Percentiles rank a stretch among this genome's conserved stretches.
These are phyloP conservation scores for Trachymyrmex septentrionalis DNA, from an alignment of 1,140 invertebrate genomes.

Conservation along the genomic window DNA sequence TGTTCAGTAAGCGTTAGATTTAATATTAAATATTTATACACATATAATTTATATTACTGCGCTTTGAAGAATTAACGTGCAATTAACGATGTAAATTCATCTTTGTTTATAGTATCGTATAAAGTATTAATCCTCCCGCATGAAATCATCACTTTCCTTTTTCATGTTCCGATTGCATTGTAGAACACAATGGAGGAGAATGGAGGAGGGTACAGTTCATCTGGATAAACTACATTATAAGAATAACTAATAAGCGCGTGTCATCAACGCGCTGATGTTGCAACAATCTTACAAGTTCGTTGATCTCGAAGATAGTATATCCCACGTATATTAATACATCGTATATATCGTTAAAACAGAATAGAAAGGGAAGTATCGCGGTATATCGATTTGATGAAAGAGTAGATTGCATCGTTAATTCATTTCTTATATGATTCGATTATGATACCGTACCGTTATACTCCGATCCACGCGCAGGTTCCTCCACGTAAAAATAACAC, in stretches of 20 bases:
- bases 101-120: neutral
- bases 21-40: neutral
- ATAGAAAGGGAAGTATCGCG: slow-evolving; percentile 26
- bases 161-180: neutral
- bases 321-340: neutral
- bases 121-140: slow-evolving; percentile 9
- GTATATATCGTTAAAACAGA: slow-evolving; percentile 19
- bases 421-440: slow-evolving; percentile 45
- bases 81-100: neutral
- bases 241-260: slow-evolving; percentile 20
- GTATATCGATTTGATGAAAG: slow-evolving; percentile 32
- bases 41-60: neutral
- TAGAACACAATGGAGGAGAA: neutral
- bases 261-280: slow-evolving; percentile 6
- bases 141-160: slow-evolving; percentile 39
- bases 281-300: neutral
- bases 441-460: slow-evolving; percentile 32
- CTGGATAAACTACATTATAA: slow-evolving; percentile 8
- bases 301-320: slow-evolving; percentile 19
- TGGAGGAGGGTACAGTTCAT: neutral
- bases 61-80: neutral
- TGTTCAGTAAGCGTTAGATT: neutral
- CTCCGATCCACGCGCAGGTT: neutral
- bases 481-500: neutral
- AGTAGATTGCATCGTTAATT: slow-evolving; percentile 43